Conservation (phyloP, 2,113 vertebrate species). For the Crotophaga sulcirostris region DNA sequence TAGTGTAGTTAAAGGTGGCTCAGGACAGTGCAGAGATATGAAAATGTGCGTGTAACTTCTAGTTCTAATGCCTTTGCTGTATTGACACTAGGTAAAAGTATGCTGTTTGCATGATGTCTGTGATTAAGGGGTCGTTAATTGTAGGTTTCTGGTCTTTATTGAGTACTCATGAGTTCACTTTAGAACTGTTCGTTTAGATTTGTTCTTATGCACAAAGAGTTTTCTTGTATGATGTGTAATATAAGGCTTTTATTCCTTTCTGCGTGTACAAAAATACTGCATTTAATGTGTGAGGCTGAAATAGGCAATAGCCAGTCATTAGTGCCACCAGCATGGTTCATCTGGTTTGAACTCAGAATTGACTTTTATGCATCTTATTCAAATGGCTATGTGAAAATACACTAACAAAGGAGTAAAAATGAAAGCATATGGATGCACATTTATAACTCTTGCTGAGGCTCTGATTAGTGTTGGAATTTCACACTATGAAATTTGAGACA, state of each 20-base stretch:
- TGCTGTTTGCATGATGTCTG: not conserved
- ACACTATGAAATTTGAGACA: not conserved
- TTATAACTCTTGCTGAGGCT: not conserved
- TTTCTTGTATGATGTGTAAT: not conserved
- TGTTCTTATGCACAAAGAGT: not conserved
- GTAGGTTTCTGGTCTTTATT: not conserved
- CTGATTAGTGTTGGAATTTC: not conserved
- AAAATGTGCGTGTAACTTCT: not conserved
- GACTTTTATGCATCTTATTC: not conserved
- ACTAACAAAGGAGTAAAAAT: not conserved
- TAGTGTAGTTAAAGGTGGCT: not conserved
- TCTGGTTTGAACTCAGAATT: not conserved
- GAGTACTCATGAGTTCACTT: not conserved
- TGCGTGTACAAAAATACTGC: not conserved
- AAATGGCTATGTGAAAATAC: not conserved
- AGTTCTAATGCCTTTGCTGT: not conserved
- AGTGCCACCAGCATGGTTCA: not conserved
- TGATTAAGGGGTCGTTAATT: not conserved
- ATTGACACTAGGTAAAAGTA: not conserved
- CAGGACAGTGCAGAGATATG: rapidly evolving
- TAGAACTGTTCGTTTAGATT: not conserved
- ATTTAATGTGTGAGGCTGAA: not conserved
- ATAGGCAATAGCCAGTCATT: not conserved
- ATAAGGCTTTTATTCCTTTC: not conserved
- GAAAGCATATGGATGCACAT: not conserved